A percentile compares a stretch with the other conserved stretches of the same genome.
These are phyloP conservation scores for Ips typographus DNA, from an alignment of 1,140 invertebrate genomes.

Conservation along the genomic window DNA sequence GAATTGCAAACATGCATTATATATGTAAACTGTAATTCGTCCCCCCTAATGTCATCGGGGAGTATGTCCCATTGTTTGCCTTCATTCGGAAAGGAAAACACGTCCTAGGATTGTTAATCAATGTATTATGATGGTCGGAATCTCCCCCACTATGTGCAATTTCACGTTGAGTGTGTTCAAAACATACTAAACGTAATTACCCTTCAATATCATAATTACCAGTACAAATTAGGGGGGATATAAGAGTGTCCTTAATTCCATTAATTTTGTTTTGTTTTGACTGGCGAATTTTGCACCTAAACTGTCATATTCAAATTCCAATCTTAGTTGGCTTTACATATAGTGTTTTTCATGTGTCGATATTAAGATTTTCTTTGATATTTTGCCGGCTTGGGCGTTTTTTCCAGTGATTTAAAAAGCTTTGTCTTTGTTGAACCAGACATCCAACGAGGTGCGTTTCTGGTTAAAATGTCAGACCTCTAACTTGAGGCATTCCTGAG, in stretches of 20 bases:
- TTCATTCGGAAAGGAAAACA: constrained; percentile 18
- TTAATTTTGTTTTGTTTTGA: too few relatives aligned
- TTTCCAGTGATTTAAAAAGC: too few relatives aligned
- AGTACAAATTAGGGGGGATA: too few relatives aligned
- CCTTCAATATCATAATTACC: too few relatives aligned
- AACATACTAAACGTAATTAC: constrained; percentile 10
- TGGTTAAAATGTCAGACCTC: too few relatives aligned
- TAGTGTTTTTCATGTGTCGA: not conserved
- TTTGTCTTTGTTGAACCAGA: too few relatives aligned
- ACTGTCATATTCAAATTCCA: not conserved
- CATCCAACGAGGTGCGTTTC: too few relatives aligned
- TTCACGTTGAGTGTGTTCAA: not conserved
- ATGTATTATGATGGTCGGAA: constrained; percentile 9
- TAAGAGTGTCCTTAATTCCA: too few relatives aligned
- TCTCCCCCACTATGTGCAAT: not conserved
- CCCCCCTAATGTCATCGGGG: not conserved
- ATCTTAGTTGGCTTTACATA: not conserved
- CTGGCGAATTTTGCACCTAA: not conserved
- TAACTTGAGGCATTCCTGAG: too few relatives aligned
- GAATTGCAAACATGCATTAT: constrained; percentile 19
- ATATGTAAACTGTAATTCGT: constrained; percentile 20
- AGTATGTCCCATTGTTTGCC: constrained; percentile 12
- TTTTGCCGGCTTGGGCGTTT: too few relatives aligned
- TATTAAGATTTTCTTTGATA: not conserved
- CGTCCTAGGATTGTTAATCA: constrained; percentile 19